phyloP scores from a whole-genome alignment of 1,140 invertebrate genomes.

The Aphidius gifuensis region DNA sequence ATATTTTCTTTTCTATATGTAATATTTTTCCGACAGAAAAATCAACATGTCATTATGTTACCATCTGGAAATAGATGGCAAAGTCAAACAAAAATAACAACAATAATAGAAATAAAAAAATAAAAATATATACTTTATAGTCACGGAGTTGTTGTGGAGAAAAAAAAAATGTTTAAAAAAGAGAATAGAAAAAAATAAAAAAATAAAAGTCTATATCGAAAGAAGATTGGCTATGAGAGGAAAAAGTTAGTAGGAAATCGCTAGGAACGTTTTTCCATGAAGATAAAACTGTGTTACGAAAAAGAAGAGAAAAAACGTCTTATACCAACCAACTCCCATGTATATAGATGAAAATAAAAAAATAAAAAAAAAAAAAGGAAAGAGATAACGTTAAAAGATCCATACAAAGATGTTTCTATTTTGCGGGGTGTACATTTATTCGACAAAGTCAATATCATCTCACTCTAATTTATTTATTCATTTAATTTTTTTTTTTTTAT shows the following conservation, averaged over 20 bases:
- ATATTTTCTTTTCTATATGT: no score
- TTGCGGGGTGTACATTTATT: no score
- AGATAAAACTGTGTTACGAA: constrained; percentile 9
- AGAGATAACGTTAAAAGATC: constrained; percentile 13
- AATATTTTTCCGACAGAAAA: no score
- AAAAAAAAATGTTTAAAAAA: no score
- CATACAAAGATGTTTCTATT: background rate
- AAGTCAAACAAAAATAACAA: no score
- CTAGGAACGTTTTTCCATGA: background rate
- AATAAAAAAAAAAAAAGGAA: constrained; percentile 19
- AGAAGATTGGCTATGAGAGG: constrained; percentile 13
- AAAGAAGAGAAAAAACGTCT: background rate
- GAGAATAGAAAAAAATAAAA: background rate
- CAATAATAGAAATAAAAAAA: background rate
- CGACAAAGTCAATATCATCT: no score
- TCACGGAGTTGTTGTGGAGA: no score
- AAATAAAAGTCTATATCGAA: constrained; percentile 10
- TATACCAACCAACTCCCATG: background rate
- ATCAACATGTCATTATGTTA: no score
- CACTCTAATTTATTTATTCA: no score
- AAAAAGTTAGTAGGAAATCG: constrained; percentile 13
- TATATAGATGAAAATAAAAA: constrained; percentile 4
- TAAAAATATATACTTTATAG: background rate
- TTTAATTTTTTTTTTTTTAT: no score
- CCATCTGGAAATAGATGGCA: no score